Base-by-base conservation (phyloP, 2,797 vertebrate species). In the Mus caroli region DNA sequence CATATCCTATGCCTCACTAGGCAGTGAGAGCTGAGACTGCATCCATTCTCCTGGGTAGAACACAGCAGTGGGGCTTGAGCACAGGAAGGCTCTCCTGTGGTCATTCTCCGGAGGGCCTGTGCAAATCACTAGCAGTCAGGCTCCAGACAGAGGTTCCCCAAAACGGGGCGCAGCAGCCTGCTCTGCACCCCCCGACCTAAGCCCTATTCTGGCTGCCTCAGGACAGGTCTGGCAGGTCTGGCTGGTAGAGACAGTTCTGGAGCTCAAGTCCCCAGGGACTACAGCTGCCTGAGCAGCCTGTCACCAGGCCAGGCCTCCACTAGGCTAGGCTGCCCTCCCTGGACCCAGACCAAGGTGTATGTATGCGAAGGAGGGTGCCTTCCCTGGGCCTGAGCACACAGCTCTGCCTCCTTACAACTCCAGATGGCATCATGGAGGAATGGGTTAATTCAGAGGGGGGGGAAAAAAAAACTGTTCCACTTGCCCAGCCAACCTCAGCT, bases 151-250 rank as follows among this genome's bases (percentile, higher is more conserved):
- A 22, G 91, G 73, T 37, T 94, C 60, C 64, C 67, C 37, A n/a
- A 89, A 79, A 87, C 76, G 80, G 84, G 94, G 79, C 31, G 43
- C 3, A 11, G 78, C 87, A 14, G 78, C 87, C 86, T 87, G n/a
- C 83, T 78, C 75, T 84, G 91, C 83, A 40, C 0, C 19, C 19
- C 24, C 54, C 85, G 96, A 95, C 94, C 92, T 40, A 3, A 67
- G 37, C 95, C 97, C 91, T 34, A 22, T 10, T 28, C 37, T 54
- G 58, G 67, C 58, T 77, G 56, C 31, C 71, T 56, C 75, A 15
- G 1, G 85, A 97, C 96, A 83, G 95, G 96, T 97, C 95, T 67
- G 82, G 83, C 62, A 71, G 60, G 89, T 54, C 58, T 73, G 54
- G 71, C 52, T 64, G 92, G 83, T 52, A 50, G 79, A 82, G 43